Conservation (phyloP, 30 jellyfish, hydroid and myxozoan genomes). For the Turritopsis rubra region DNA sequence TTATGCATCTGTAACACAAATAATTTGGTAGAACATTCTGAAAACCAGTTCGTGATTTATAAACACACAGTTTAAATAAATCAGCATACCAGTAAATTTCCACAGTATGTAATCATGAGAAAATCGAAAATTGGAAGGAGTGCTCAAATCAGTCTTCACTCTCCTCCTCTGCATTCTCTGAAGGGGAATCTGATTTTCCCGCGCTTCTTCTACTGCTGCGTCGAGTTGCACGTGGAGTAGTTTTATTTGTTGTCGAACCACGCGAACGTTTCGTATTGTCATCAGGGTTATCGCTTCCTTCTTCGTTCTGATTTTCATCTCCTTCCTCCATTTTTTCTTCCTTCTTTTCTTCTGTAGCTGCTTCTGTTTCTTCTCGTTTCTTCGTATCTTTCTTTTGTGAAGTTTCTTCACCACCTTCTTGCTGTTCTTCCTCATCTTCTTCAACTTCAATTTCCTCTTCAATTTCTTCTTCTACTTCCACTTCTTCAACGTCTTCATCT, state of each 20-base stretch:
- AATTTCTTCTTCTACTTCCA: constrained; percentile 24
- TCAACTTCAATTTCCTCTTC: constrained; percentile 31
- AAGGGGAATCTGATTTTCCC: not conserved
- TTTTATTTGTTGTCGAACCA: not conserved
- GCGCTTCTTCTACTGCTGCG: constrained; percentile 16
- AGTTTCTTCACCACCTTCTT: not conserved
- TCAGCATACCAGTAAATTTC: not conserved
- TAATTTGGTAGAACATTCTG: not conserved
- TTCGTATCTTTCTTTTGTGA: not conserved
- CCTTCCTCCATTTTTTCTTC: not conserved
- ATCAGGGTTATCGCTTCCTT: not conserved
- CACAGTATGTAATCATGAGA: not conserved
- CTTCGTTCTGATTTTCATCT: constrained; percentile 8
- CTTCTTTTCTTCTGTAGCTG: not conserved
- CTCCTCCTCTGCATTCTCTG: constrained; percentile 1
- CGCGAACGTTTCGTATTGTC: not conserved
- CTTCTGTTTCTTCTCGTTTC: not conserved
- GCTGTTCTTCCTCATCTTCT: constrained; percentile 27
- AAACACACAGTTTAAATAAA: not conserved
- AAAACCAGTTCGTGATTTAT: not conserved
- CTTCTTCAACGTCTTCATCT: constrained; percentile 50
- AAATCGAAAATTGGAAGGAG: not conserved
- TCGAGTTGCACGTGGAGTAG: constrained; percentile 4
- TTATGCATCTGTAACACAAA: not conserved
- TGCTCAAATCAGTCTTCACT: not conserved